Conservation (phyloP, 1,140 invertebrate genomes). For the Cydia splendana region DNA sequence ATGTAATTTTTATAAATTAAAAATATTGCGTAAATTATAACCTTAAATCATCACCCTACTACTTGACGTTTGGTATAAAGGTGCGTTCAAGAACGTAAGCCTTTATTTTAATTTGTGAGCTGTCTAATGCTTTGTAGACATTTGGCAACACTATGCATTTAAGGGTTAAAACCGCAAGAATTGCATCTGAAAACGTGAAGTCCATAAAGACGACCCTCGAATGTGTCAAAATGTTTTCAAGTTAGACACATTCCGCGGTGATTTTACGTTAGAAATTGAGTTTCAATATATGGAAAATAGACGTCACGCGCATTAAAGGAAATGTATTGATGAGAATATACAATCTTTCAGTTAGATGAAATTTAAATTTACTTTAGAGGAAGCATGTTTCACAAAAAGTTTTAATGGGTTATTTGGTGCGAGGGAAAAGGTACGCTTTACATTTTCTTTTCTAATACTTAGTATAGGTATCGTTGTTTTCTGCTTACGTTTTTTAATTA, state of each 20-base stretch:
- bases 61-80: too few relatives aligned
- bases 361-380: not conserved
- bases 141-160: too few relatives aligned
- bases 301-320: not conserved
- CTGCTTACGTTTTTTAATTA: not conserved
- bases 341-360: slow-evolving; percentile 8
- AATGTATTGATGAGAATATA: not conserved
- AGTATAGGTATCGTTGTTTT: not conserved
- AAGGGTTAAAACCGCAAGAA: too few relatives aligned
- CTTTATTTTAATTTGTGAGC: too few relatives aligned
- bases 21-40: too few relatives aligned
- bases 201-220: not conserved
- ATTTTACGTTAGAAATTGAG: not conserved
- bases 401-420: slow-evolving; percentile 10
- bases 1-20: too few relatives aligned
- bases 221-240: not conserved
- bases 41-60: too few relatives aligned
- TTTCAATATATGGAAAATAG: not conserved
- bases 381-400: slow-evolving; percentile 21
- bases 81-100: too few relatives aligned
- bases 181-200: too few relatives aligned
- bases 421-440: not conserved
- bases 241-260: not conserved
- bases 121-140: too few relatives aligned
- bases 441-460: not conserved